These are phyloP conservation scores for Struthio camelus DNA, from an alignment of 2,113 vertebrate genomes.

Conservation along the genomic window DNA sequence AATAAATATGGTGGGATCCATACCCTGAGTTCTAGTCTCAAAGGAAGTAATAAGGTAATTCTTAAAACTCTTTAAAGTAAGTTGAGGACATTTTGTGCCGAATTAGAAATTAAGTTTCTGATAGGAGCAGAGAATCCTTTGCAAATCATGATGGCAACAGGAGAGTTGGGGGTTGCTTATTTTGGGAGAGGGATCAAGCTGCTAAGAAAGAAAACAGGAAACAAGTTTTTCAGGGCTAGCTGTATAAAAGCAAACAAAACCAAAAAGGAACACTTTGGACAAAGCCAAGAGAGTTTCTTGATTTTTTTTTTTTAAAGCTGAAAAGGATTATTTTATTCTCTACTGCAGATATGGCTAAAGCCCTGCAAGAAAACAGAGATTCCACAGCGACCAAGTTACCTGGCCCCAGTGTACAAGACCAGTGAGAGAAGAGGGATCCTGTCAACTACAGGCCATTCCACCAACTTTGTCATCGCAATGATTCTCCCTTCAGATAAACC, in stretches of 20 bases:
- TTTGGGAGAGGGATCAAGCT: background rate
- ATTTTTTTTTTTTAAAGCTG: background rate
- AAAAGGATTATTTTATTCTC: background rate
- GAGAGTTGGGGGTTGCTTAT: background rate
- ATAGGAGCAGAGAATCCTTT: background rate
- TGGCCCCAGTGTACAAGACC: slow-evolving; percentile 87
- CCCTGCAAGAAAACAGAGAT: slow-evolving; percentile 81
- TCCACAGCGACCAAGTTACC: slow-evolving; percentile 77
- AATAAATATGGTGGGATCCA: background rate
- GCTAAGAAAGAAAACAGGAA: background rate
- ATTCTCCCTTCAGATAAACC: slow-evolving; percentile 79
- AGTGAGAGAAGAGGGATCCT: slow-evolving; percentile 86
- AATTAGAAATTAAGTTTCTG: background rate
- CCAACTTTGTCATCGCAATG: slow-evolving; percentile 88
- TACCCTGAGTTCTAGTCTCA: background rate
- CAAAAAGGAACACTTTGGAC: background rate
- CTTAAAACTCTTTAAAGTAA: background rate
- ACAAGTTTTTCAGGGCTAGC: background rate
- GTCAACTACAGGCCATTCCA: slow-evolving; percentile 90
- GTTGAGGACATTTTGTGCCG: background rate
- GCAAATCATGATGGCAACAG: background rate
- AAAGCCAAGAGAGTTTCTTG: too few relatives aligned
- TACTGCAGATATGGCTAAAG: slow-evolving; percentile 87
- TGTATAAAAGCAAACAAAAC: background rate
- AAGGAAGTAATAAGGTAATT: background rate